phyloP scores from a whole-genome alignment of 2,797 vertebrate genomes.

The Squalus acanthias region DNA sequence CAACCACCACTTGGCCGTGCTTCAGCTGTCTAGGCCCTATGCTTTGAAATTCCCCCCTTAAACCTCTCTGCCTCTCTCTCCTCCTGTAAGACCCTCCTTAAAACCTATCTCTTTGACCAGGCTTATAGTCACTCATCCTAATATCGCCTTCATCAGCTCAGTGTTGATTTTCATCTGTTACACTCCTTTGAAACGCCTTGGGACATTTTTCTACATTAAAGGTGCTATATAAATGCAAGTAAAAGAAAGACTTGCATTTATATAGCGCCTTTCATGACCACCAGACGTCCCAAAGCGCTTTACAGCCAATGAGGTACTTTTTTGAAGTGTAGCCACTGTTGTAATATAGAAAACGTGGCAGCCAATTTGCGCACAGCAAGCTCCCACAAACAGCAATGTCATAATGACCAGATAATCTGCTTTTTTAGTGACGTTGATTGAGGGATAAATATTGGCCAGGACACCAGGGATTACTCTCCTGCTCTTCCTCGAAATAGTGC shows the following conservation, averaged over 20 bases:
- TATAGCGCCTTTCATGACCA: no score
- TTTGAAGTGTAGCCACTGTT: no score
- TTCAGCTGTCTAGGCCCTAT: not conserved
- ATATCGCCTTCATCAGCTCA: not conserved
- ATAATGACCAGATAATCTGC: no score
- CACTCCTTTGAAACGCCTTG: not conserved
- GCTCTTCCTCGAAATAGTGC: no score
- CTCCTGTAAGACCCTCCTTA: not conserved
- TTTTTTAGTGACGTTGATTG: no score
- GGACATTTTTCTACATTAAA: not conserved
- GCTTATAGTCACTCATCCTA: not conserved
- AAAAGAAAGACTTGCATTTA: not conserved
- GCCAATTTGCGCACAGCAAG: no score
- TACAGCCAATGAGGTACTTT: no score
- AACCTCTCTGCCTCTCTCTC: not conserved
- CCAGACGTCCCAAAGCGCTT: no score
- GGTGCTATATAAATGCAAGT: not conserved
- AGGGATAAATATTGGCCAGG: no score
- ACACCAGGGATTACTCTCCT: no score
- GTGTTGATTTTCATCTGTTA: not conserved
- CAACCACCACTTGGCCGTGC: not conserved
- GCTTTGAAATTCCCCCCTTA: not conserved
- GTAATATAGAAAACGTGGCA: no score
- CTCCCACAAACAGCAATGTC: no score
- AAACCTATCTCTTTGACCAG: not conserved